A percentile compares a stretch with the other conserved stretches of the same genome.
phyloP scores from a whole-genome alignment of 2,888 invertebrate genomes.

The Lepidonotus clava region DNA sequence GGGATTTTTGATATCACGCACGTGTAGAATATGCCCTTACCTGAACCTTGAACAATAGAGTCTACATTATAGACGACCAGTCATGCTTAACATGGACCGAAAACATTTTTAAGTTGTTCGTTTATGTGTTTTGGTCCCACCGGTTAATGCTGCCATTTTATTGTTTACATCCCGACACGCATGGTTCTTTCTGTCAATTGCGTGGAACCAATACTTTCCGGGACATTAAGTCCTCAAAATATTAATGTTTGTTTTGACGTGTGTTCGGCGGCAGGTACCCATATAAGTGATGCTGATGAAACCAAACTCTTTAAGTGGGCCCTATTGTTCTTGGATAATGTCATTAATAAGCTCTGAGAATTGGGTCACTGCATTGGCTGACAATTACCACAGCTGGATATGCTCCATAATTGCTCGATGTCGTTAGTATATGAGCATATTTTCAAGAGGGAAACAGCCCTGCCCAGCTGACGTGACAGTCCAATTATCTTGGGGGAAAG shows the following conservation, averaged over 20 bases:
- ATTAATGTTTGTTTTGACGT: no score
- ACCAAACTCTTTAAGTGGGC: no score
- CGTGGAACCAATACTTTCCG: no score
- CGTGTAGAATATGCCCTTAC: not conserved
- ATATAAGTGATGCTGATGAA: no score
- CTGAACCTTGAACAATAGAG: not conserved
- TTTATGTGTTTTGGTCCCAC: no score
- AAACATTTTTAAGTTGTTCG: not conserved
- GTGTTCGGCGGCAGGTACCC: no score
- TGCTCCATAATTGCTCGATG: not conserved
- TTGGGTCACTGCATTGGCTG: not conserved
- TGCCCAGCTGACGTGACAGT: not conserved
- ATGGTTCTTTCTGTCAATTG: no score
- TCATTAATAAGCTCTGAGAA: not conserved
- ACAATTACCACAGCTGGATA: not conserved
- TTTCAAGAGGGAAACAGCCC: not conserved
- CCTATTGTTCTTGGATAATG: no score
- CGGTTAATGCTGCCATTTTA: not conserved
- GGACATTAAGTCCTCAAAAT: no score
- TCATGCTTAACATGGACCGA: not conserved
- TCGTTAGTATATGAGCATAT: not conserved
- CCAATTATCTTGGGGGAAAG: constrained; percentile 11
- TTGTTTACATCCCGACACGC: not conserved
- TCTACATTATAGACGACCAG: not conserved
- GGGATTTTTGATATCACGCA: not conserved